These are phyloP conservation scores for Cartodere bifasciata DNA, from an alignment of 2,888 invertebrate genomes.

Conservation along the genomic window DNA sequence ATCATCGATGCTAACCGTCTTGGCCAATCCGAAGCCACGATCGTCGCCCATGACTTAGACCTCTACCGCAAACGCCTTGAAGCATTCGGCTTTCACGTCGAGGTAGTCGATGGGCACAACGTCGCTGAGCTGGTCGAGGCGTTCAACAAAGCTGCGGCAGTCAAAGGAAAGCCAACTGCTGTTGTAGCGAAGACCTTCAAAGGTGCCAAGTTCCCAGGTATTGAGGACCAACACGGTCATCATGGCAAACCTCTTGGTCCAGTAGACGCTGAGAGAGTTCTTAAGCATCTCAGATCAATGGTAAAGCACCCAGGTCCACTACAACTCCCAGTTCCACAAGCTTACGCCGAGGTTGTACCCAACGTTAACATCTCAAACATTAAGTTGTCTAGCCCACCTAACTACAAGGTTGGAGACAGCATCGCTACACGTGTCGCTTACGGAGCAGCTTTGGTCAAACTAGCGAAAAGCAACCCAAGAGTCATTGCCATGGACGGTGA, in stretches of 20 bases:
- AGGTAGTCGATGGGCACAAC: slow-evolving; percentile 93
- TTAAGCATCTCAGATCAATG: slow-evolving; percentile 49
- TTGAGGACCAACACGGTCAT: slow-evolving; percentile 91
- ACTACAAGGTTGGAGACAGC: slow-evolving; percentile 61
- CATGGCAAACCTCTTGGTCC: slow-evolving; percentile 95
- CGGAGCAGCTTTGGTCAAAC: slow-evolving; percentile 83
- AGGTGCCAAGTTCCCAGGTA: slow-evolving; percentile 75
- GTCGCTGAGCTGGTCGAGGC: slow-evolving; percentile 81
- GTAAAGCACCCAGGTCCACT: slow-evolving; percentile 53
- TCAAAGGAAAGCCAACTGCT: slow-evolving; percentile 76
- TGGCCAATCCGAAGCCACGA: slow-evolving; percentile 92
- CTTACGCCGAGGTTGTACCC: slow-evolving; percentile 52
- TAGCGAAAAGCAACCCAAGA: slow-evolving; percentile 57
- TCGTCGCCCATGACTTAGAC: slow-evolving; percentile 80
- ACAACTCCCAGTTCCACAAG: slow-evolving; percentile 38
- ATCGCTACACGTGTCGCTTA: slow-evolving; percentile 89
- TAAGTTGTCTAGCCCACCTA: slow-evolving; percentile 63
- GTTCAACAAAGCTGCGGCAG: slow-evolving; percentile 62
- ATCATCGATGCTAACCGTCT: slow-evolving; percentile 94
- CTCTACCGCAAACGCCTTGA: slow-evolving; percentile 70
- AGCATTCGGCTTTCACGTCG: slow-evolving; percentile 79
- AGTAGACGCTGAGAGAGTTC: slow-evolving; percentile 56
- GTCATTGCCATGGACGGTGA: slow-evolving; percentile 94
- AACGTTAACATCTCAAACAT: slow-evolving; percentile 56
- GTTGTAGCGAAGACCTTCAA: slow-evolving; percentile 93